A percentile compares a stretch with the other conserved stretches of the same genome.
These are phyloP conservation scores for Chaetorhynchus papuensis DNA, from an alignment of 2,113 vertebrate genomes.

Conservation along the genomic window DNA sequence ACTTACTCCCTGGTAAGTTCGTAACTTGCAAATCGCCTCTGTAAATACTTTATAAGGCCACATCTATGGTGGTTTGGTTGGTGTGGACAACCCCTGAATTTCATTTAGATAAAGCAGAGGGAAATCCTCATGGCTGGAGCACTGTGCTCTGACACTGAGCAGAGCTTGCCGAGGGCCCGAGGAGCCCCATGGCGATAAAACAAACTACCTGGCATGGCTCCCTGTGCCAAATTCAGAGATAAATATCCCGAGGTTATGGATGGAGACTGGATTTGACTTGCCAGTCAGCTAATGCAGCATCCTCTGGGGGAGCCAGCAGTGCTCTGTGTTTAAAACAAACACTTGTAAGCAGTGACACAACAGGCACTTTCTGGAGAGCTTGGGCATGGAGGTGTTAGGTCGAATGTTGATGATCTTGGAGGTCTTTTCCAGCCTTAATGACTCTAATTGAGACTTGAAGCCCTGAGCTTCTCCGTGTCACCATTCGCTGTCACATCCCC, in stretches of 20 bases:
- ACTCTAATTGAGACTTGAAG: background rate
- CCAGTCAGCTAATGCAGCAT: background rate
- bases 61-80: background rate
- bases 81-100: accelerated
- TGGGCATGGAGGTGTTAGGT: too few species aligned
- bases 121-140: background rate
- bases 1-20: background rate
- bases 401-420: background rate
- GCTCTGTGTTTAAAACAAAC: background rate
- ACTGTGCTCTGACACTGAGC: background rate
- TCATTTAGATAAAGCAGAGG: background rate
- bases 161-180: background rate
- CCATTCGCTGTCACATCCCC: background rate
- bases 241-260: background rate
- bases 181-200: background rate
- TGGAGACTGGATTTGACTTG: background rate
- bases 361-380: background rate
- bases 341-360: background rate
- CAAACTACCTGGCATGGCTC: background rate
- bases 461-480: background rate
- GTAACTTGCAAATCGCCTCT: background rate
- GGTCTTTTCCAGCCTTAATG: background rate
- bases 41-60: background rate
- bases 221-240: background rate
- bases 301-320: background rate